Percentiles rank a stretch among this genome's conserved stretches.
These are phyloP conservation scores for Aselliscus stoliczkanus DNA, from an alignment of 2,797 vertebrate species.

Conservation along the genomic window DNA sequence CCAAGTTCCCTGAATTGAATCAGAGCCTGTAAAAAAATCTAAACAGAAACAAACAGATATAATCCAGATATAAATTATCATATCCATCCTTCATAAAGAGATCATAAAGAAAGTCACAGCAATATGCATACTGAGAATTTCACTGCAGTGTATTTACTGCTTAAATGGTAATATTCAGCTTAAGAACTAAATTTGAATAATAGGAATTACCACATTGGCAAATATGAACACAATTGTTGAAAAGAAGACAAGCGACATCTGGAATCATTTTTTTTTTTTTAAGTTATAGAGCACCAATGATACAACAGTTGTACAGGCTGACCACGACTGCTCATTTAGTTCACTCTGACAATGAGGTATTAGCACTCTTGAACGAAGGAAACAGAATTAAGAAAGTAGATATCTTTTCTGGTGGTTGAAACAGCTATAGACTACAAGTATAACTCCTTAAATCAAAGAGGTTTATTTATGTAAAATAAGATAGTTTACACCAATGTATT, in stretches of 20 bases:
- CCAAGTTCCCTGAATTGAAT: conserved; percentile 99
- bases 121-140: not conserved
- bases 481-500: not conserved
- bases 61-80: conserved; percentile 14
- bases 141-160: not conserved
- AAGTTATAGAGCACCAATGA: not conserved
- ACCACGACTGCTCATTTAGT: not conserved
- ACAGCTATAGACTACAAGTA: not conserved
- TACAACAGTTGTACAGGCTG: not conserved
- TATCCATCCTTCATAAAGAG: not conserved
- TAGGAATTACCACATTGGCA: not conserved
- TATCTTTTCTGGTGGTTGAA: not conserved
- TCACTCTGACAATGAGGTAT: not conserved
- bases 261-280: not conserved
- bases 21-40: conserved; percentile 99
- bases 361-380: not conserved
- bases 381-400: not conserved
- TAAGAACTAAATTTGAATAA: not conserved
- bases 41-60: conserved; percentile 62
- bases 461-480: not conserved
- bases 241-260: not conserved
- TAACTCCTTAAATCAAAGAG: not conserved
- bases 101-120: not conserved
- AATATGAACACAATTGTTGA: not conserved
- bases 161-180: not conserved